Conservation (phyloP, 2,113 vertebrate genomes). For the Calonectris borealis region DNA sequence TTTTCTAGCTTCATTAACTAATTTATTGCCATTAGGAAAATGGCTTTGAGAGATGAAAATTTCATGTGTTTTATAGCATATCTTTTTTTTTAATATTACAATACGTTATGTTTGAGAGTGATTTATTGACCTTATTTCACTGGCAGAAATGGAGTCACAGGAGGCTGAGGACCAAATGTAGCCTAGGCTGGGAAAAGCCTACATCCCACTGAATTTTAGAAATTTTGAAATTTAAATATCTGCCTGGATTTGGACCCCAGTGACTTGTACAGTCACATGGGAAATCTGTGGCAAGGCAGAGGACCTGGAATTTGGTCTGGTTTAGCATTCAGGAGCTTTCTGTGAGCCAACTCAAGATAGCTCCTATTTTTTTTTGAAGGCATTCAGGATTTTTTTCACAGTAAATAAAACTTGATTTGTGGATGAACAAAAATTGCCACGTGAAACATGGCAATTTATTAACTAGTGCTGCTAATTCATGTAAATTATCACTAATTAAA, state of each 20-base stretch:
- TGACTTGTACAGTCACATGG: neutral
- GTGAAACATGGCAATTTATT: neutral
- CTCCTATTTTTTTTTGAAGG: neutral
- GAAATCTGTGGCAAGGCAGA: neutral
- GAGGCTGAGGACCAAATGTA: neutral
- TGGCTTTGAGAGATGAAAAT: neutral
- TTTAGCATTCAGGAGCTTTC: neutral
- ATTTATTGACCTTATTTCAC: neutral
- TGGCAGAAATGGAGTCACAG: neutral
- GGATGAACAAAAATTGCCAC: neutral
- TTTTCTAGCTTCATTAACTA: neutral
- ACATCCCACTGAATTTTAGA: neutral
- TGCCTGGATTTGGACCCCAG: neutral
- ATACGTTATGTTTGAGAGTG: neutral
- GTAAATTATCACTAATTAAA: neutral
- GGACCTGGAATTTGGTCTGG: neutral
- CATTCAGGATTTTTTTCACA: neutral
- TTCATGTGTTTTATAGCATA: neutral
- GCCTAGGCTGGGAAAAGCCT: neutral
- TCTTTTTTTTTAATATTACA: neutral
- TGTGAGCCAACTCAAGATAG: neutral
- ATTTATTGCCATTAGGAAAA: neutral
- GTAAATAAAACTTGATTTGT: neutral
- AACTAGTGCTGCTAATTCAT: neutral
- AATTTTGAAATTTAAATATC: neutral